Conservation (phyloP, 2,113 vertebrate genomes). For the Macrotis lagotis region DNA sequence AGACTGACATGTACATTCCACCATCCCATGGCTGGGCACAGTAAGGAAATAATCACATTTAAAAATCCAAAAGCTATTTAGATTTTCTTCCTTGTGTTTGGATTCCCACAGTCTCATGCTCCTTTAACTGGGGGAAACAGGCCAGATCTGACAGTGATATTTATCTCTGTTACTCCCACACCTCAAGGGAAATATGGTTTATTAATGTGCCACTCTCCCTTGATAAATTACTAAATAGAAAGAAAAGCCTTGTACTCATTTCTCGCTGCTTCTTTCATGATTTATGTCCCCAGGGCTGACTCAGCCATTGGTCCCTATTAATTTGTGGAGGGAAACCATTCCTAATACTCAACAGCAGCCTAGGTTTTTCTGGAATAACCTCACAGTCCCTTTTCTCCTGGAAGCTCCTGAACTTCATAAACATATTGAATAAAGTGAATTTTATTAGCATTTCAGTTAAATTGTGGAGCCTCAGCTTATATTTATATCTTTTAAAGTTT, state of each 20-base stretch:
- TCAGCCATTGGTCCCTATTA: slow-evolving; percentile 76
- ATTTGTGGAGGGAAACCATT: slow-evolving; percentile 75
- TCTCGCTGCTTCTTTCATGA: slow-evolving; percentile 86
- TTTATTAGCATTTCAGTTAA: slow-evolving; percentile 78
- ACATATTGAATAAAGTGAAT: slow-evolving; percentile 66
- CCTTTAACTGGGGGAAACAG: slow-evolving; percentile 84
- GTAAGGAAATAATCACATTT: slow-evolving; percentile 16
- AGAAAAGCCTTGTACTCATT: slow-evolving; percentile 90
- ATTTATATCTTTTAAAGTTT: not conserved
- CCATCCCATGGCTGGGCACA: not conserved
- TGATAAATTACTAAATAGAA: slow-evolving; percentile 93
- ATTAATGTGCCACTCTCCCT: slow-evolving; percentile 93
- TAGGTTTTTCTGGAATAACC: not conserved
- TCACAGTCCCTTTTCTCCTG: not conserved
- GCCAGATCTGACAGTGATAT: slow-evolving; percentile 87
- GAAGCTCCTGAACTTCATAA: slow-evolving; percentile 73
- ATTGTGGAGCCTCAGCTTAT: slow-evolving; percentile 83
- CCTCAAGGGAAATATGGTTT: slow-evolving; percentile 91
- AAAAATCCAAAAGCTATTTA: not conserved
- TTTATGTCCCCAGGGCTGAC: slow-evolving; percentile 82
- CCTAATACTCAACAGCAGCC: slow-evolving; percentile 61
- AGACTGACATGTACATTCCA: not conserved
- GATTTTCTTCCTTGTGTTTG: slow-evolving; percentile 76
- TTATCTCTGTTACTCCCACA: slow-evolving; percentile 88
- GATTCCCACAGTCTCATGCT: slow-evolving; percentile 79